Conservation (phyloP, 2,888 invertebrate species). For the Eremobia ochroleuca region DNA sequence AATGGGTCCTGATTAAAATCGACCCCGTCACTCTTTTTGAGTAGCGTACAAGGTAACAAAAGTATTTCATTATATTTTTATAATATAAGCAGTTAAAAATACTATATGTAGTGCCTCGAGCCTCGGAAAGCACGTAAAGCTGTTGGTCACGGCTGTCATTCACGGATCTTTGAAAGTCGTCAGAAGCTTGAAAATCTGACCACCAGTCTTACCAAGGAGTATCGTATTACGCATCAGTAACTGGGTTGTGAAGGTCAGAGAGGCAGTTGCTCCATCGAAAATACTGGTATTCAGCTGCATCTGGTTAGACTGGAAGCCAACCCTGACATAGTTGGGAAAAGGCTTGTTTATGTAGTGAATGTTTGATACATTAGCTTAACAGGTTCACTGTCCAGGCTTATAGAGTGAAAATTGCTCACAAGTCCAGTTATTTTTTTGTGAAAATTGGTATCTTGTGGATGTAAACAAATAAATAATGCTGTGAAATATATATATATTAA, state of each 20-base stretch:
- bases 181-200: not conserved
- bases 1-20: conserved; percentile 35
- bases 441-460: too few species aligned
- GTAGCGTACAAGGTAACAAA: conserved; percentile 25
- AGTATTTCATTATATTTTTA: not conserved
- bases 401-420: too few species aligned
- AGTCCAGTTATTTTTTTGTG: too few species aligned
- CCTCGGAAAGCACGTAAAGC: not conserved
- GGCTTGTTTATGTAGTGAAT: not conserved
- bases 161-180: not conserved
- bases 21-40: conserved; percentile 29
- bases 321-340: not conserved
- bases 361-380: too few species aligned
- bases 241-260: not conserved
- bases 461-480: too few species aligned
- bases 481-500: too few species aligned
- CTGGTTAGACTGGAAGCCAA: not conserved
- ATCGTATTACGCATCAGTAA: not conserved
- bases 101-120: too few species aligned
- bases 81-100: not conserved
- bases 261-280: not conserved
- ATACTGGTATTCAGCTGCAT: too few species aligned
- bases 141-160: not conserved
- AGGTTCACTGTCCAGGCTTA: too few species aligned
- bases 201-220: too few species aligned